A percentile compares a stretch with the other conserved stretches of the same genome.
Evolutionary conservation across 2,888 invertebrate species (phyloP).

Genomic region (Hoplodrina blanda): DNA sequence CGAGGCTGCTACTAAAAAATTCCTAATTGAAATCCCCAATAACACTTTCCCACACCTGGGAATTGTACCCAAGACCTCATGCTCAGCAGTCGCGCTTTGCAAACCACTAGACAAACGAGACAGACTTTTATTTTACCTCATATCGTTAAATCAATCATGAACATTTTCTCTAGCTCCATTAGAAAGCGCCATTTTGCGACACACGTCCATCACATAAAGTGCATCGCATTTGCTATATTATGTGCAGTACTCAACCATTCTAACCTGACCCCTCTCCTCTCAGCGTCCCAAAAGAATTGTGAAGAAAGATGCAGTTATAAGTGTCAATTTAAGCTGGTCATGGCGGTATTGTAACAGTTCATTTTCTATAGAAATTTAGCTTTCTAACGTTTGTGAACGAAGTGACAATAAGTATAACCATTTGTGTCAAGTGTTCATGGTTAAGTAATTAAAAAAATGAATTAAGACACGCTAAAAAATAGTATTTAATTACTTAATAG

Average conservation of each 20-base stretch:
- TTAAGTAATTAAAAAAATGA: neutral
- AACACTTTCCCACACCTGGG: too few relatives aligned
- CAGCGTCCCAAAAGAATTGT: neutral
- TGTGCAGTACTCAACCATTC: slow-evolving; percentile 21
- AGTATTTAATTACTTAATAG: too few relatives aligned
- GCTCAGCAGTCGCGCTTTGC: too few relatives aligned
- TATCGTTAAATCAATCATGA: slow-evolving; percentile 34
- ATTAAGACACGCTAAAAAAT: neutral
- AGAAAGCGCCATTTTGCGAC: slow-evolving; percentile 58
- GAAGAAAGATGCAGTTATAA: slow-evolving; percentile 41
- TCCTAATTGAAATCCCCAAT: too few relatives aligned
- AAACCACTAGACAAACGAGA: too few relatives aligned
- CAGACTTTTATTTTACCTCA: slow-evolving; percentile 5
- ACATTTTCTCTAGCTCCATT: slow-evolving; percentile 47
- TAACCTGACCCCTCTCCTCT: slow-evolving; percentile 23
- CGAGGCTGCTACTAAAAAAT: too few relatives aligned
- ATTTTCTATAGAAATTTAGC: slow-evolving; percentile 66
- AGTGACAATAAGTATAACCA: slow-evolving; percentile 23
- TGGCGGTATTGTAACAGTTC: slow-evolving; percentile 28
- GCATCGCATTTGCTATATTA: slow-evolving; percentile 43
- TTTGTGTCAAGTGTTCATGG: slow-evolving; percentile 6
- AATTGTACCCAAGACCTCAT: too few relatives aligned
- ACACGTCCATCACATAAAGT: slow-evolving; percentile 54
- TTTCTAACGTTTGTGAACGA: slow-evolving; percentile 54
- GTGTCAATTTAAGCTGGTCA: slow-evolving; percentile 30